phyloP scores from a whole-genome alignment of 2,113 vertebrate genomes.

The Podocnemis expansa region DNA sequence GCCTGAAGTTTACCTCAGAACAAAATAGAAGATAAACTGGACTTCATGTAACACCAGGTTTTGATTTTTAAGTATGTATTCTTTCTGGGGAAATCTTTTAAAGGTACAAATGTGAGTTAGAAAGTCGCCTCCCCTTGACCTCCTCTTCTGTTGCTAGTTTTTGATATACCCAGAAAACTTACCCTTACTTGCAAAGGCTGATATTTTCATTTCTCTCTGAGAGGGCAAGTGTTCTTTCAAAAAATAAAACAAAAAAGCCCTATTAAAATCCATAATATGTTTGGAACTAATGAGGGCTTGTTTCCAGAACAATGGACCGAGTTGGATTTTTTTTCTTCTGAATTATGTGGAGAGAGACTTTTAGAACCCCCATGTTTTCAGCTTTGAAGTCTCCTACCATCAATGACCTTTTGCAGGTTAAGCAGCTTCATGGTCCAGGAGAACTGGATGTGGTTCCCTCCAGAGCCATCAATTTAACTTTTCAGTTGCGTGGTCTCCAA shows the following conservation, averaged over 20 bases:
- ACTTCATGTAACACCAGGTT: not conserved
- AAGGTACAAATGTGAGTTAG: not conserved
- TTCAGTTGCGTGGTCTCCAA: not conserved
- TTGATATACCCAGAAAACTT: not conserved
- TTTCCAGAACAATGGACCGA: not conserved
- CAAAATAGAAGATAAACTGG: not conserved
- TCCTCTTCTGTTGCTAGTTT: not conserved
- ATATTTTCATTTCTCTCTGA: not conserved
- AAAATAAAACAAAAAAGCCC: not conserved
- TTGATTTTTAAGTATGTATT: not conserved
- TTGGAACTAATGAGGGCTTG: not conserved
- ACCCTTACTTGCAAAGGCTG: not conserved
- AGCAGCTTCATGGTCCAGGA: not conserved
- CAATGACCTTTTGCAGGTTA: fast-evolving
- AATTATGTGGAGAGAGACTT: not conserved
- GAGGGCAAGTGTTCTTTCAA: not conserved
- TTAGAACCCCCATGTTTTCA: not conserved
- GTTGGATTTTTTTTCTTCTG: not conserved
- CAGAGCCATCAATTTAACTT: not conserved
- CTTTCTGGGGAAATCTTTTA: not conserved
- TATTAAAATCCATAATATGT: not conserved
- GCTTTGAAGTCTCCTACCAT: not conserved
- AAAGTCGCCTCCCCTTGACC: not conserved
- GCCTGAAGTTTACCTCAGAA: not conserved
- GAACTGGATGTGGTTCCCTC: not conserved